Evolutionary conservation across 2,797 vertebrate species (phyloP).

Genomic region (Argyrosomus regius): DNA sequence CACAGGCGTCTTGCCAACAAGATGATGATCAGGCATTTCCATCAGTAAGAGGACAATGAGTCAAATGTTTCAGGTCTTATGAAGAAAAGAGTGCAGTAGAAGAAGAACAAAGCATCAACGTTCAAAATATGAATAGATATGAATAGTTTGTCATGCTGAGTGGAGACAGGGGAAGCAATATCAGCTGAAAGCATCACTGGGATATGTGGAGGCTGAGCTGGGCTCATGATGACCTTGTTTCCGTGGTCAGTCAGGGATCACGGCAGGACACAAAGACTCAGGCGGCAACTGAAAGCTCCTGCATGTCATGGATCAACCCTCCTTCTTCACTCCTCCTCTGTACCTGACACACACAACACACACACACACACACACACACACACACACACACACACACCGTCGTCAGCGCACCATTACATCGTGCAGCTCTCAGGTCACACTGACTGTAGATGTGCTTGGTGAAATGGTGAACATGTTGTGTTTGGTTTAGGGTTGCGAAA

Average conservation of each 20-base stretch:
- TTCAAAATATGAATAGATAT: background rate
- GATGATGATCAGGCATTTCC: background rate
- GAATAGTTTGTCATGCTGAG: background rate
- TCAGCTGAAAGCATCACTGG: too few relatives aligned
- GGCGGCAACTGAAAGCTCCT: background rate
- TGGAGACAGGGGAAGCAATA: background rate
- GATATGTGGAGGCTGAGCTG: background rate
- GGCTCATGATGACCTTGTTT: background rate
- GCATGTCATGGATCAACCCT: background rate
- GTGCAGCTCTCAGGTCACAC: background rate
- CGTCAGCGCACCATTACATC: background rate
- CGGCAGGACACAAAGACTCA: background rate
- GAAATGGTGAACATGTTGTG: background rate
- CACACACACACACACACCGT: background rate
- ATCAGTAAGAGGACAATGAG: background rate
- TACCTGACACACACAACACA: conserved; percentile 35
- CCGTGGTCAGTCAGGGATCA: background rate
- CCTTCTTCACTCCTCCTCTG: conserved; percentile 15
- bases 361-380: conserved; percentile 8
- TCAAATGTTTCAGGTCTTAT: background rate
- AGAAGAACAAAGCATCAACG: background rate
- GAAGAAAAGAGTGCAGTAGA: background rate
- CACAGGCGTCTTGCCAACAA: background rate
- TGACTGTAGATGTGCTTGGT: background rate
- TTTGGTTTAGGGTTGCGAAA: too few relatives aligned